phyloP scores from a whole-genome alignment of 2,888 invertebrate genomes.

The Lithophane socia region DNA sequence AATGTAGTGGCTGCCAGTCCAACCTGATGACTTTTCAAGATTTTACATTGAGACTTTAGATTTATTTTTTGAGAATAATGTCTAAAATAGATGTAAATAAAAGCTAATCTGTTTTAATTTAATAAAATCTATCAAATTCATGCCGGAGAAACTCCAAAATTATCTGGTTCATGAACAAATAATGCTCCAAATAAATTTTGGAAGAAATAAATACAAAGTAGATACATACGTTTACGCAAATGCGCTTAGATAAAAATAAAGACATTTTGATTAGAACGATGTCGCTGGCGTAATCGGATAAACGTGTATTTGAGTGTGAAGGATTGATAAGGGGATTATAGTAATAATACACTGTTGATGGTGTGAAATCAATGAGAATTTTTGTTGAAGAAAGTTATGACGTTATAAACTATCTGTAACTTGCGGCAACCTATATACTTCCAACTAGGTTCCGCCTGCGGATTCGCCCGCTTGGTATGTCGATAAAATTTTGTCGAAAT shows the following conservation, averaged over 20 bases:
- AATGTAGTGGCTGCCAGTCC: no score
- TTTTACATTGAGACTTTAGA: no score
- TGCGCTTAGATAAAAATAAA: slow-evolving; percentile 7
- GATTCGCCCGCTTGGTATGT: no score
- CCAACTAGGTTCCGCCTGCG: not conserved
- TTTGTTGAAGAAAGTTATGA: slow-evolving; percentile 2
- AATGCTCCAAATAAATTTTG: not conserved
- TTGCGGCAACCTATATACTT: not conserved
- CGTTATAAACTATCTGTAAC: not conserved
- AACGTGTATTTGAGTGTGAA: not conserved
- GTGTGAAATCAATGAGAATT: slow-evolving; percentile 16
- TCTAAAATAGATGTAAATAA: not conserved
- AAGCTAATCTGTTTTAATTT: no score
- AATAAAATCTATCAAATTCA: not conserved
- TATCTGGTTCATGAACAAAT: not conserved
- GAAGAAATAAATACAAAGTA: slow-evolving; percentile 17
- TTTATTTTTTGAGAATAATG: not conserved
- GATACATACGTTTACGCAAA: slow-evolving; percentile 22
- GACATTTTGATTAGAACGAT: slow-evolving; percentile 13
- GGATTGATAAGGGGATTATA: slow-evolving; percentile 21
- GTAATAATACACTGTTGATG: slow-evolving; percentile 12
- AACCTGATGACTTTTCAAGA: not conserved
- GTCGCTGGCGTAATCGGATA: slow-evolving; percentile 12
- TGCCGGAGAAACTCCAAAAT: not conserved
- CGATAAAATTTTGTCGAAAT: no score